Conservation (phyloP, 37 sponge, comb jelly and placozoan genomes). For the Halichondria panicea region DNA sequence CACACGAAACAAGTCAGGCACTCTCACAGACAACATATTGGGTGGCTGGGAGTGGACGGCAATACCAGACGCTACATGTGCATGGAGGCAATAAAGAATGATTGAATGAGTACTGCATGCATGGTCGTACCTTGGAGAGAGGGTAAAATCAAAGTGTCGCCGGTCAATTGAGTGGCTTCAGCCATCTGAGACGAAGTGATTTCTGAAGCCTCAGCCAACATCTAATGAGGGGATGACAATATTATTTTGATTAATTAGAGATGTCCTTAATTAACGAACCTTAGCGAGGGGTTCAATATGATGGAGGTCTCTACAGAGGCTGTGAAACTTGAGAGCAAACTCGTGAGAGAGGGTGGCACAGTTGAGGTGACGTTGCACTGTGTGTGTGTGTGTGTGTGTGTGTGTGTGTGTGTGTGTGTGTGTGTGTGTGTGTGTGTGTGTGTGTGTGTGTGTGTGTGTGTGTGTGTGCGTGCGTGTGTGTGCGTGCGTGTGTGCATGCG, state of each 20-base stretch:
- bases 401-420: constrained; percentile 31
- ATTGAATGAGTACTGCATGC: background rate
- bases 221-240: constrained; percentile 1
- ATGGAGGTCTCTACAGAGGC: constrained; percentile 48
- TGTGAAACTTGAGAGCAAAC: constrained; percentile 50
- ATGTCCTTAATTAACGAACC: constrained; percentile 8
- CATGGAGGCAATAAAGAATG: too few species aligned
- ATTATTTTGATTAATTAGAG: background rate
- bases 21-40: constrained; percentile 15
- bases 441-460: constrained; percentile 35
- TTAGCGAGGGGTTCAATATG: constrained; percentile 20
- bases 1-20: constrained; percentile 39
- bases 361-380: constrained; percentile 51
- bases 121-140: constrained; percentile 30
- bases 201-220: constrained; percentile 35
- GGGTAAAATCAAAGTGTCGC: constrained; percentile 41
- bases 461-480: constrained; percentile 21
- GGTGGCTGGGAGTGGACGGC: constrained; percentile 16
- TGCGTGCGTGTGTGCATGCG: too few species aligned
- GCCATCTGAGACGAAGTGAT: constrained; percentile 7
- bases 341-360: constrained; percentile 58
- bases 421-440: constrained; percentile 32
- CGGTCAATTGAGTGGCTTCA: constrained; percentile 5
- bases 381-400: constrained; percentile 13
- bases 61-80: constrained; percentile 45